Conservation (phyloP, 2,888 invertebrate genomes). For the Cataglyphis altisquamis region DNA sequence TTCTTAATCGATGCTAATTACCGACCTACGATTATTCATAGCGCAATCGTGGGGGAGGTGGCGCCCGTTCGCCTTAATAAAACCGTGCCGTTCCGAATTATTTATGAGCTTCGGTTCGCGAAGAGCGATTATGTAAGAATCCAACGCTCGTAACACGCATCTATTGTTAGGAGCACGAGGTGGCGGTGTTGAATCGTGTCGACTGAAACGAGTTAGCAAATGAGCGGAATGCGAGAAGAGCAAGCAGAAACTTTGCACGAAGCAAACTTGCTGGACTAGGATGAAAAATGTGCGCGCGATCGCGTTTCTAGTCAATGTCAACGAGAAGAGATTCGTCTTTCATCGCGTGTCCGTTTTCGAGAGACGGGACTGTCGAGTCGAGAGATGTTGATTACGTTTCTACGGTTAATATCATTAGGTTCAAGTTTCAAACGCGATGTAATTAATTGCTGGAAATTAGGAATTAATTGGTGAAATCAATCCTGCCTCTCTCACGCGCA, state of each 20-base stretch:
- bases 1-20: slow-evolving; percentile 1
- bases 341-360: neutral
- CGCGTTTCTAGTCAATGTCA: slow-evolving; percentile 34
- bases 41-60: slow-evolving; percentile 12
- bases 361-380: neutral
- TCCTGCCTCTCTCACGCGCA: neutral
- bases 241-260: neutral
- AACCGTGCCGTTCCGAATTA: slow-evolving; percentile 14
- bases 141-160: neutral
- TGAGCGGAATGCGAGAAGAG: neutral
- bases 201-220: neutral
- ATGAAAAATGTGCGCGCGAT: slow-evolving; percentile 35
- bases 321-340: slow-evolving; percentile 29
- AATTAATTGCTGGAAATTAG: slow-evolving; percentile 32
- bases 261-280: neutral
- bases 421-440: slow-evolving; percentile 37
- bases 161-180: slow-evolving; percentile 3
- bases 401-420: slow-evolving; percentile 30
- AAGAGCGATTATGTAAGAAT: slow-evolving; percentile 5
- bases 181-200: neutral
- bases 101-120: neutral
- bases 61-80: slow-evolving; percentile 16
- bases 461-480: slow-evolving; percentile 37
- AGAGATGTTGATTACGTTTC: slow-evolving; percentile 14
- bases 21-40: neutral